Base-by-base conservation (phyloP, 2,888 invertebrate genomes). In the Sinhomidia bicolor region DNA sequence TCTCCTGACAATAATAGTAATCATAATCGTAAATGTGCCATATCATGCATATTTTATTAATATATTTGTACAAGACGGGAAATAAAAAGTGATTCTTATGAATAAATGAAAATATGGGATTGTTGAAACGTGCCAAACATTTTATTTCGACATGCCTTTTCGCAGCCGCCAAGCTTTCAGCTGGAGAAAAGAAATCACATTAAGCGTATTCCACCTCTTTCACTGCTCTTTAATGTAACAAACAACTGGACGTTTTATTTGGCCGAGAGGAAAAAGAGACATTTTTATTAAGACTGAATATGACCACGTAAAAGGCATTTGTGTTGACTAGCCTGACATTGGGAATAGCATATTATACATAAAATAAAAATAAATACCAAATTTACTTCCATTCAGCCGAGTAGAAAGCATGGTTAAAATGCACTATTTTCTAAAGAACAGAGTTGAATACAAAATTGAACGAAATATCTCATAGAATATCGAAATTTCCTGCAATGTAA, bases 1-100 rank as follows among this genome's bases (percentile, higher is more conserved):
- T 7, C 23, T 26, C 9, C 4, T 17, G 20, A 6, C 12, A 12
- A 10, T 51, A 36, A 23, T 47, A 47, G 26, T 26, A 26, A 26
- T 74, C 12, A 9, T 74, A 47, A 74, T 74, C 74, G 20, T 74
- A 51, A 74, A 51, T 29, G 23, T 71, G 36, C n/a, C 60, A 23
- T 12, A 32, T n/a, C 23, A 26, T 74, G 47, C 74, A 47, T 47
- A 74, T 23, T 74, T 74, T 74, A 47, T 74, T 26, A 2, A 47
- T 20, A 68, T 74, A 47, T 47, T 74, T 44, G 26, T 47, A 20
- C 41, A 32, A 74, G 51, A 74, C 51, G 44, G 74, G 17, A 32
- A 36, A 74, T 74, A 74, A 74, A 74, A 74, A 74, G 74, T 74
- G 74, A 74, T 74, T 74, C 47, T 26, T 9, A 47, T 74, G 74